Percentiles rank a stretch among this genome's conserved stretches.
phyloP scores from a whole-genome alignment of 64 coral and sea anemone species.

The Stichodactyla mertensii region DNA sequence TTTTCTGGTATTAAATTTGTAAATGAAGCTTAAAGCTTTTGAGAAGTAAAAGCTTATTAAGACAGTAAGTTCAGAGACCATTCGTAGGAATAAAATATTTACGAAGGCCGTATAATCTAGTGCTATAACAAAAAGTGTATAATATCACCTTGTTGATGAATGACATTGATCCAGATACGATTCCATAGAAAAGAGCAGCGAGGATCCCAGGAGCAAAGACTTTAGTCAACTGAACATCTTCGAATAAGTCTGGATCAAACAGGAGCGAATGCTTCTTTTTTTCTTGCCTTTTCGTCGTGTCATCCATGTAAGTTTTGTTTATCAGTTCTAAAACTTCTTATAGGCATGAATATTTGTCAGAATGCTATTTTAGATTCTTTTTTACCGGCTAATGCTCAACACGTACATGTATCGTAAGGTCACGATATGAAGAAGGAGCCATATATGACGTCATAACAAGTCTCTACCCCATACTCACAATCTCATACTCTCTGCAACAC shows the following conservation, averaged over 20 bases:
- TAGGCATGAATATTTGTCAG: neutral
- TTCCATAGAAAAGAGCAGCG: conserved; percentile 63
- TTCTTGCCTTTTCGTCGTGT: neutral
- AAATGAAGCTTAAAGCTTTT: too few species aligned
- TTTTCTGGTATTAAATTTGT: too few species aligned
- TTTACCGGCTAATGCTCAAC: too few species aligned
- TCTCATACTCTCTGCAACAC: too few species aligned
- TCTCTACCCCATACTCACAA: too few species aligned
- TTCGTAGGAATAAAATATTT: neutral
- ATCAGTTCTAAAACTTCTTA: neutral
- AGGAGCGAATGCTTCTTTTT: neutral
- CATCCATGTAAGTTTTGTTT: neutral
- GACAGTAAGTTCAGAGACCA: neutral
- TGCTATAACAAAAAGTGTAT: too few species aligned
- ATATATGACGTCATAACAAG: too few species aligned
- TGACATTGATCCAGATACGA: conserved; percentile 72
- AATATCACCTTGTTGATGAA: conserved; percentile 70
- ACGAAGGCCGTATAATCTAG: neutral
- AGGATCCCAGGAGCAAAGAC: conserved; percentile 44
- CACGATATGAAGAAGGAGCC: too few species aligned
- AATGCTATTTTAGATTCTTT: neutral
- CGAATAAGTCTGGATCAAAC: conserved; percentile 24
- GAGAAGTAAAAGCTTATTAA: too few species aligned
- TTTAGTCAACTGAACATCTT: conserved; percentile 26
- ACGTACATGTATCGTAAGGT: too few species aligned